Evolutionary conservation across 2,113 vertebrate species (phyloP), one percentile per base, ranked within the genome.

Genomic region (Hippocampus barbouri): DNA sequence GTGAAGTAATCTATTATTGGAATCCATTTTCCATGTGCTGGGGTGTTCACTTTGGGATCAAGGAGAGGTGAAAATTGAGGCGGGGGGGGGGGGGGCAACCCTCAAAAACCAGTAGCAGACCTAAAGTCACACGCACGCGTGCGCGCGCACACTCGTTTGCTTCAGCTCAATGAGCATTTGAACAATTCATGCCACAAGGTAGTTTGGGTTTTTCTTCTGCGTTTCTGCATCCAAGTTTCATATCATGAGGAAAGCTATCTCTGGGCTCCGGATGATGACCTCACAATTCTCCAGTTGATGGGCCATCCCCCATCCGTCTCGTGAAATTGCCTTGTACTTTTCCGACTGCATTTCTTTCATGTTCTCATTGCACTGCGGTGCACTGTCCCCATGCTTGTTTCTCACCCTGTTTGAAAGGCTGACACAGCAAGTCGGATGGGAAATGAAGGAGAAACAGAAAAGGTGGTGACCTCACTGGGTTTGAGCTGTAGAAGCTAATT

Each of bases 1-100:
- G 71, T 81, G 82, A 85, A 92, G 91, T 92, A 83, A 89, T 78
- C 72, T 71, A 78, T 87, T 90, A 91, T 87, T 87, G 87, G 85
- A 86, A 82, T 80, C 68, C 64, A 57, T 73, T 20, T 41, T 69
- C 43, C 65, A 43, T 43, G 72, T 68, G 8, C 57, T 57, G 76
- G 61, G 68, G 71, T 34, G 23, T 49, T 30, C 4, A 18, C 40
- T 43, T 49, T 68, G 41, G 21, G 76, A 79, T 79, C 68, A 81
- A 85, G 74, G 43, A 79, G 77, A 84, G 82, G 88, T 81, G 80
- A 85, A 80, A 83, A 84, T 73, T 72, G 73, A 77, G 73, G 57
- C 14, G 54, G 56, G 43, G 9, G 43, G 2, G 11, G 12, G 43
- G 10, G 43, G 10, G 82, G 76, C 71, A 84, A 74, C 78, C 80